These are phyloP conservation scores for Pogoniulus pusillus DNA, from an alignment of 2,797 vertebrate genomes.

Conservation along the genomic window DNA sequence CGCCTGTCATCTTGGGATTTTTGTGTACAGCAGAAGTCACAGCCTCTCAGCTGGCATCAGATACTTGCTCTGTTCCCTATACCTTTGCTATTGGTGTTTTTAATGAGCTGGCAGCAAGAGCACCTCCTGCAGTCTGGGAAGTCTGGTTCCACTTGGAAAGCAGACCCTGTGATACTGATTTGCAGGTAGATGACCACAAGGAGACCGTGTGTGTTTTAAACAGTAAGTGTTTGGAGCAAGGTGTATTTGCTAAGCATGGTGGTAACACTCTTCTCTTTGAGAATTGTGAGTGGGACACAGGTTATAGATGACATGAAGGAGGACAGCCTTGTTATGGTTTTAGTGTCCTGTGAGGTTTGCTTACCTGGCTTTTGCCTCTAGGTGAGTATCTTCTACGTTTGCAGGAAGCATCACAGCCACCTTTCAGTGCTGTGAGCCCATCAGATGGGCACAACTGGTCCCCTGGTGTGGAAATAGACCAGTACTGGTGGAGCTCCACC, in stretches of 20 bases:
- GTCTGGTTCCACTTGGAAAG: background rate
- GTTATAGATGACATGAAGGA: background rate
- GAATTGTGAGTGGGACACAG: accelerated
- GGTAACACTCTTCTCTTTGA: background rate
- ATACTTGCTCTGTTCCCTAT: background rate
- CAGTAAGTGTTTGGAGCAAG: background rate
- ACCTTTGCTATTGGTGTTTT: background rate
- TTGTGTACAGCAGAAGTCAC: background rate
- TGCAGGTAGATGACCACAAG: background rate
- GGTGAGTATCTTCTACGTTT: background rate
- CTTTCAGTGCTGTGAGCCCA: accelerated
- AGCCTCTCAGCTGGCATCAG: background rate
- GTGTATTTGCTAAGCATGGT: background rate
- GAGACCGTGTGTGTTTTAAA: background rate
- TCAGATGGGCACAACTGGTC: background rate
- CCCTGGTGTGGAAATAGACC: background rate
- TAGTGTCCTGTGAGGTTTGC: background rate
- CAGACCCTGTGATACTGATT: background rate
- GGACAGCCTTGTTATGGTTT: background rate
- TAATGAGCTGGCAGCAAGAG: background rate
- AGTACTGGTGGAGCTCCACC: background rate
- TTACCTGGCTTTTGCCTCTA: background rate
- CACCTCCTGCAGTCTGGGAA: background rate
- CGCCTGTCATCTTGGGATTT: background rate
- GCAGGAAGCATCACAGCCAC: background rate